These are phyloP conservation scores for Cyanoderma ruficeps DNA, from an alignment of 2,113 vertebrate genomes.

Conservation along the genomic window DNA sequence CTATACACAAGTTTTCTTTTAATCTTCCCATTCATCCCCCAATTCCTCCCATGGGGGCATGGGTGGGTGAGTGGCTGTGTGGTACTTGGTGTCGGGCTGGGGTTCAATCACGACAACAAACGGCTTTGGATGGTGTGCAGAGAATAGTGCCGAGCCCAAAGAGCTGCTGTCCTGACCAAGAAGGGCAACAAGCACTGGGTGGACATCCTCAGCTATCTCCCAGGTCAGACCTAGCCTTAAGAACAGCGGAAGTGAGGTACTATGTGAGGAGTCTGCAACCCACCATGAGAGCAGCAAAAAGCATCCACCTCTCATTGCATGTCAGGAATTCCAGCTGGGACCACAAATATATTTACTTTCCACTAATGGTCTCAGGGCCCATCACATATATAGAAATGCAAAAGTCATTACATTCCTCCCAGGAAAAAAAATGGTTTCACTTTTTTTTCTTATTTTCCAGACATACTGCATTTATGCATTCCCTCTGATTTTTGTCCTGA, in stretches of 20 bases:
- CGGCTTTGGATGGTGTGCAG: background rate
- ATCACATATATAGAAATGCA: background rate
- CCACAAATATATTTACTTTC: background rate
- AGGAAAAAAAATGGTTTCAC: background rate
- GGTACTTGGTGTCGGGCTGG: too few relatives aligned
- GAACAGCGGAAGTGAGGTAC: too few relatives aligned
- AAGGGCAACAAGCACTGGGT: background rate
- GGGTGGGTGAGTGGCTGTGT: background rate
- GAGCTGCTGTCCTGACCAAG: background rate
- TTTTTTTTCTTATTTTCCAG: background rate
- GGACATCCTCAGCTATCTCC: too few relatives aligned
- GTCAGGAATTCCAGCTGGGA: background rate
- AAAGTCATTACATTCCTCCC: background rate
- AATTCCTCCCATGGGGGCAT: rapidly evolving
- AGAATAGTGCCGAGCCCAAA: background rate
- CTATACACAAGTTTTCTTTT: background rate
- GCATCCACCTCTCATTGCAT: background rate
- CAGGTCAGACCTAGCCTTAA: background rate
- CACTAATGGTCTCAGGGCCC: background rate
- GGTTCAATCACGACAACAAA: background rate
- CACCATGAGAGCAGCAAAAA: background rate
- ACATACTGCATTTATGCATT: background rate
- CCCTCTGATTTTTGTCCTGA: background rate
- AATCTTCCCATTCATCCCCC: background rate
- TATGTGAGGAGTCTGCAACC: rapidly evolving